Evolutionary conservation across 2,888 invertebrate species (phyloP).

Genomic region (Epinotia bilunana): DNA sequence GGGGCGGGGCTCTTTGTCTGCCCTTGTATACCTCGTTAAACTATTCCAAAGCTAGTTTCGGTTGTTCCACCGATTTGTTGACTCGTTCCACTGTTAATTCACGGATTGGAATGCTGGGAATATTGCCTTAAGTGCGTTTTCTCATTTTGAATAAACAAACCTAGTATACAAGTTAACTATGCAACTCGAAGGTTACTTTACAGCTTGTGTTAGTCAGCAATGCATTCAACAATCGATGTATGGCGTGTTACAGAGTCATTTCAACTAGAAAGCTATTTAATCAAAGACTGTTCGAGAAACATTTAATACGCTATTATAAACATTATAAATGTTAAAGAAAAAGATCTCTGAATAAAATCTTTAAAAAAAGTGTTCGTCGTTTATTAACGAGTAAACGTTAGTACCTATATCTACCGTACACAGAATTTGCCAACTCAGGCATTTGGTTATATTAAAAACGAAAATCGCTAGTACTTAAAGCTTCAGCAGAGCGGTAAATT

Average conservation of each 20-base stretch:
- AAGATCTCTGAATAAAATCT: too few relatives aligned
- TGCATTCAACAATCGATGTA: slow-evolving; percentile 6
- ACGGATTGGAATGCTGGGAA: slow-evolving; percentile 45
- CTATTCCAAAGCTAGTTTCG: slow-evolving; percentile 60
- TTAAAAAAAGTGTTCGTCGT: too few relatives aligned
- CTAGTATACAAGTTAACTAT: neutral
- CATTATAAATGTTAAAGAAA: too few relatives aligned
- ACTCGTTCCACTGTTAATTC: slow-evolving; percentile 52
- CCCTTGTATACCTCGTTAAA: slow-evolving; percentile 53
- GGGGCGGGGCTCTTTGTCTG: slow-evolving; percentile 51
- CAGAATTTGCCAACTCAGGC: slow-evolving; percentile 44
- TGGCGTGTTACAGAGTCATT: slow-evolving; percentile 1
- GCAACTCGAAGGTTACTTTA: neutral
- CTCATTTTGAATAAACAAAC: slow-evolving; percentile 5
- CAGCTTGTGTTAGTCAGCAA: neutral
- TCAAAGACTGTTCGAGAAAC: neutral
- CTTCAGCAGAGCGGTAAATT: slow-evolving; percentile 50
- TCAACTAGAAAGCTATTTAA: neutral
- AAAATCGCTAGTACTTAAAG: slow-evolving; percentile 49
- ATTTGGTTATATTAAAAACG: slow-evolving; percentile 64
- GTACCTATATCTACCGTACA: neutral
- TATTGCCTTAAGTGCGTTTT: slow-evolving; percentile 20
- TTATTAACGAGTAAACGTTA: neutral
- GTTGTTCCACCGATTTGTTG: slow-evolving; percentile 55
- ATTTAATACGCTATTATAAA: neutral